These are phyloP conservation scores for Elaphurus davidianus DNA, from an alignment of 2,113 vertebrate species.

Conservation along the genomic window DNA sequence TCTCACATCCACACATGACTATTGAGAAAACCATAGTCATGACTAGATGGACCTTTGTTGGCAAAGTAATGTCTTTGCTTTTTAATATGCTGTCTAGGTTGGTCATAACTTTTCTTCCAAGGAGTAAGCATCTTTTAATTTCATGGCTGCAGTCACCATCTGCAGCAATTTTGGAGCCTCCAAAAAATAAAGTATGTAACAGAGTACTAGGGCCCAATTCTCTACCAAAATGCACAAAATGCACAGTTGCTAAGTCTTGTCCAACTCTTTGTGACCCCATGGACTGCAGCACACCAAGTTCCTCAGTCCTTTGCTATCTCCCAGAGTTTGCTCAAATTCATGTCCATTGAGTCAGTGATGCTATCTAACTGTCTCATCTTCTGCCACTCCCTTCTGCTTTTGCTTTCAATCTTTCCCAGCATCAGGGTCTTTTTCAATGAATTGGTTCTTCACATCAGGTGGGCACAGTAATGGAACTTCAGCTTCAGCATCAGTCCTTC, in stretches of 20 bases:
- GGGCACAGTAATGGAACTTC: neutral
- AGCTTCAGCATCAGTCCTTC: neutral
- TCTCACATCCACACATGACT: neutral
- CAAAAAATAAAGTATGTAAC: neutral
- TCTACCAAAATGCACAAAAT: neutral
- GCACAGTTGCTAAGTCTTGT: neutral
- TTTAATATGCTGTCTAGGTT: neutral
- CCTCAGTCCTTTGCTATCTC: neutral
- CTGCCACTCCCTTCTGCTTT: neutral
- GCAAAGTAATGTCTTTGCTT: neutral
- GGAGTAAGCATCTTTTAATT: neutral
- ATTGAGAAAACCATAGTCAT: neutral
- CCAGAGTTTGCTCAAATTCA: neutral
- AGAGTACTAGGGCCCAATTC: neutral
- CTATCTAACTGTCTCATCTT: neutral
- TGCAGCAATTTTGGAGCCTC: neutral
- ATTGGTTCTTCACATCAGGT: accelerated
- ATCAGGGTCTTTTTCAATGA: neutral
- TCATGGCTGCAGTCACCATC: neutral
- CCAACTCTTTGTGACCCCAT: neutral
- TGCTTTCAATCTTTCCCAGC: neutral
- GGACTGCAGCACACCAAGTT: neutral
- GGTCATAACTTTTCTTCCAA: neutral
- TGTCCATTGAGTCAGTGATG: neutral
- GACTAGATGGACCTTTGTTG: neutral